Percentiles rank a stretch among this genome's conserved stretches.
phyloP scores from a whole-genome alignment of 2,797 vertebrate species.

The Spinus olivaceus region DNA sequence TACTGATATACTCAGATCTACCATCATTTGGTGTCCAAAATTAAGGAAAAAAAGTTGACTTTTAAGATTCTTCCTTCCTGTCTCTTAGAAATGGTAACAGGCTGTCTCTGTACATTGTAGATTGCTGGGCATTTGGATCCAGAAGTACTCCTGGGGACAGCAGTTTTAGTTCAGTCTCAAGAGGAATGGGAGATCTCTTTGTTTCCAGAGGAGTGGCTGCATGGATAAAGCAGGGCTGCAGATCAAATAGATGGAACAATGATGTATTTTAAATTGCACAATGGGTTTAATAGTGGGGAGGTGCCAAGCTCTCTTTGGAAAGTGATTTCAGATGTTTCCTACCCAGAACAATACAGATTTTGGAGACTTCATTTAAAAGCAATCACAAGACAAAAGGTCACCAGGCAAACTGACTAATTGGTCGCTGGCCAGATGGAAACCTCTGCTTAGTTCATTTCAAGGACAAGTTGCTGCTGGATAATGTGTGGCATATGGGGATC shows the following conservation, averaged over 20 bases:
- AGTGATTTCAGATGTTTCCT: conserved; percentile 50
- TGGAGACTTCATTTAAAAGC: conserved; percentile 34
- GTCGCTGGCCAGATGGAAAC: conserved; percentile 23
- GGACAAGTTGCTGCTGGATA: conserved; percentile 27
- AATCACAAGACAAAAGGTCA: conserved; percentile 50
- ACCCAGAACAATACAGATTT: conserved; percentile 42
- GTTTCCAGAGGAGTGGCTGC: not conserved
- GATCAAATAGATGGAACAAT: conserved; percentile 11
- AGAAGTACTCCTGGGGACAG: not conserved
- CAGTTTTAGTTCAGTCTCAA: not conserved
- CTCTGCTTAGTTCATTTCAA: conserved; percentile 6
- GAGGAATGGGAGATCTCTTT: not conserved
- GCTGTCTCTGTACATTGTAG: not conserved
- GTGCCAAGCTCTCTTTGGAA: conserved; percentile 9
- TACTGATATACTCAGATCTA: not conserved
- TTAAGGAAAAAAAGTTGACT: not conserved
- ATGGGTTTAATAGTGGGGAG: conserved; percentile 1
- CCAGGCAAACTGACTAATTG: conserved; percentile 28
- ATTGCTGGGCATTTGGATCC: not conserved
- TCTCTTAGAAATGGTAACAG: not conserved
- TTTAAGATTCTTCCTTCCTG: not conserved
- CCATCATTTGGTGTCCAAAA: not conserved
- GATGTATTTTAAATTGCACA: conserved; percentile 6
- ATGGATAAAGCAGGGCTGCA: not conserved
- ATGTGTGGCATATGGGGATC: conserved; percentile 17